Evolutionary conservation across 2,888 invertebrate genomes (phyloP), one percentile per base, ranked within the genome.

Genomic region (Nysson spinosus): DNA sequence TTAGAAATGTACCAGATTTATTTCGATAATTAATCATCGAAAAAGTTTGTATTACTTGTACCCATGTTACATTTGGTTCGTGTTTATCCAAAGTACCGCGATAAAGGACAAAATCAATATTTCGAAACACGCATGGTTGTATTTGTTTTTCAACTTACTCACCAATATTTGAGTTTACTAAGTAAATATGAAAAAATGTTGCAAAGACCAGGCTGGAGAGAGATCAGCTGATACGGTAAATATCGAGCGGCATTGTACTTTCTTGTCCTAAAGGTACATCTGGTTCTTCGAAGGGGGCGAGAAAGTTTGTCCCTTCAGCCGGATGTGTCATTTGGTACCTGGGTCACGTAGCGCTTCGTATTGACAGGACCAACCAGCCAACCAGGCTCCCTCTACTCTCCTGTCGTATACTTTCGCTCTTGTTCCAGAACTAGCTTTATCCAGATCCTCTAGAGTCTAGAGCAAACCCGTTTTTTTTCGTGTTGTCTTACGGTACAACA

Each of bases 301-400:
- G 60, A 49, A 54, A 26, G 14, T 55, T 43, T 57, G 69, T 60
- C 77, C 74, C 68, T 74, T 67, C 69, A 60, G 58, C 66, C 69
- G 75, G 70, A 74, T 70, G 55, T 77, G 78, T 79, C 81, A 81
- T 75, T 84, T 83, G 78, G 84, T 84, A 84, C 81, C 84, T 83
- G 80, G 69, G 83, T 84, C 84, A 84, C 84, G 84, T 84, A 84
- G 72, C 81, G 81, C 78, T 81, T 83, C 79, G 84, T 84, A 84
- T 84, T 84, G 84, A 84, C 84, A 84, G 80, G 81, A n/a, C 80
- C 79, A 75, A 78, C 79, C 82, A 82, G 78, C 78, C 70, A 74
- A 69, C 72, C 79, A 71, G 66, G 28, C 61, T 58, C 52, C 68
- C 65, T 65, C 61, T 50, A 58, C 17, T 49, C 61, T 65, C 49